A percentile compares a stretch with the other conserved stretches of the same genome.
phyloP scores from a whole-genome alignment of 2,113 vertebrate species.

The Ammodytes dubius region DNA sequence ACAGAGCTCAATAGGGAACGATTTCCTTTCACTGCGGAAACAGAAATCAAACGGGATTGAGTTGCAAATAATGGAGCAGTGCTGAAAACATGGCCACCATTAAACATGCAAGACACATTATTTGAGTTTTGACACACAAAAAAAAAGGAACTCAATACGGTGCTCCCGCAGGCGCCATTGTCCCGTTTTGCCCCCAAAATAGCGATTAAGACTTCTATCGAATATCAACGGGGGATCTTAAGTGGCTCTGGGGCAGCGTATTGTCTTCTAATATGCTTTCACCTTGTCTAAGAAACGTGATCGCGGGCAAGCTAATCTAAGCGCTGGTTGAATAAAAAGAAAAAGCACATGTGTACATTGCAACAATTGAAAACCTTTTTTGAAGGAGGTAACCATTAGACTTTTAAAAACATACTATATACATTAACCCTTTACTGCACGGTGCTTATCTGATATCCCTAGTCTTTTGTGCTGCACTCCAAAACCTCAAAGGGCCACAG shows the following conservation, averaged over 20 bases:
- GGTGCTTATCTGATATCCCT: slow-evolving; percentile 11
- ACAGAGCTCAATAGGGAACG: slow-evolving; percentile 70
- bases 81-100: slow-evolving; percentile 71
- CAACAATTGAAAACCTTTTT: slow-evolving; percentile 53
- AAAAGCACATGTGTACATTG: background rate
- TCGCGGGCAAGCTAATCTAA: slow-evolving; percentile 31
- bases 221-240: slow-evolving; percentile 72
- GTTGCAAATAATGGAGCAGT: slow-evolving; percentile 74
- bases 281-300: slow-evolving; percentile 70
- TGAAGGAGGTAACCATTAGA: slow-evolving; percentile 78
- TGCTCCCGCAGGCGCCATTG: slow-evolving; percentile 71
- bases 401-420: slow-evolving; percentile 58
- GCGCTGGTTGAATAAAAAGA: background rate
- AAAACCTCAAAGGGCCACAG: slow-evolving; percentile 55
- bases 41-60: slow-evolving; percentile 73
- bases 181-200: slow-evolving; percentile 76
- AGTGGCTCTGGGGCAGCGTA: slow-evolving; percentile 67
- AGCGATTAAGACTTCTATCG: slow-evolving; percentile 80
- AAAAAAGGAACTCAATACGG: slow-evolving; percentile 42
- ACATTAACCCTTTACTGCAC: slow-evolving; percentile 24
- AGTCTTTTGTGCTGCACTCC: slow-evolving; percentile 27
- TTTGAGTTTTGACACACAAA: slow-evolving; percentile 28
- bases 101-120: slow-evolving; percentile 51
- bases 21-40: slow-evolving; percentile 65
- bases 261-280: slow-evolving; percentile 57